A percentile compares a stretch with the other conserved stretches of the same genome.
Evolutionary conservation across 2,888 invertebrate genomes (phyloP).

Genomic region (Sarcophaga carnaria): DNA sequence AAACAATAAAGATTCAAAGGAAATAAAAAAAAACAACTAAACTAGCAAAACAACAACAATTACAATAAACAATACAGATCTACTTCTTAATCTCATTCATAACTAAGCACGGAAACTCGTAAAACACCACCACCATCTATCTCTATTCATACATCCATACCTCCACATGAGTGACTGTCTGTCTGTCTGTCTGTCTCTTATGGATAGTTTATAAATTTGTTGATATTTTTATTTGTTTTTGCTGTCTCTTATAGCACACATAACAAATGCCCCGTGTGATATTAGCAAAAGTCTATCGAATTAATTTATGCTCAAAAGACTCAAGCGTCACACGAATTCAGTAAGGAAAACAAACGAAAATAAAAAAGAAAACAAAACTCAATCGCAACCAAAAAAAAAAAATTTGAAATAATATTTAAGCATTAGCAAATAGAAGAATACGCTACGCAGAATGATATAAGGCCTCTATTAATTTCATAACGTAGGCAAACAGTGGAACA

Average conservation of each 20-base stretch:
- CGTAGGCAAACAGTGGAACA: not conserved
- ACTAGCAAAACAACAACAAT: not conserved
- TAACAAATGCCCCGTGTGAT: slow-evolving; percentile 34
- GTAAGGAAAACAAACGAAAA: not conserved
- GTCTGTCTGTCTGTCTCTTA: not conserved
- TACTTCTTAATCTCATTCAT: slow-evolving; percentile 39
- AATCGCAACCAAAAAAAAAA: not conserved
- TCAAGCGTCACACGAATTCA: slow-evolving; percentile 38
- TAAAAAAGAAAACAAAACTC: not conserved
- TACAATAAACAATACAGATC: not conserved
- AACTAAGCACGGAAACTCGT: slow-evolving; percentile 45
- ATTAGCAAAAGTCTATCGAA: slow-evolving; percentile 46
- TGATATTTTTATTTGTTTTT: slow-evolving; percentile 8
- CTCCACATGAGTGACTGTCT: not conserved
- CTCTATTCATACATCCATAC: too few species aligned
- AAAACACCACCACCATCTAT: not conserved
- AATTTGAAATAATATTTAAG: not conserved
- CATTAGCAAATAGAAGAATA: not conserved
- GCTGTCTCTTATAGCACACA: slow-evolving; percentile 2
- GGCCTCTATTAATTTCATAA: too few species aligned
- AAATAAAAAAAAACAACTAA: not conserved
- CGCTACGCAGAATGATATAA: not conserved
- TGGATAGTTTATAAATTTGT: not conserved
- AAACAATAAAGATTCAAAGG: slow-evolving; percentile 24
- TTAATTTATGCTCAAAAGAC: slow-evolving; percentile 38